Evolutionary conservation across 2,888 invertebrate species (phyloP).

Genomic region (Melolontha melolontha): DNA sequence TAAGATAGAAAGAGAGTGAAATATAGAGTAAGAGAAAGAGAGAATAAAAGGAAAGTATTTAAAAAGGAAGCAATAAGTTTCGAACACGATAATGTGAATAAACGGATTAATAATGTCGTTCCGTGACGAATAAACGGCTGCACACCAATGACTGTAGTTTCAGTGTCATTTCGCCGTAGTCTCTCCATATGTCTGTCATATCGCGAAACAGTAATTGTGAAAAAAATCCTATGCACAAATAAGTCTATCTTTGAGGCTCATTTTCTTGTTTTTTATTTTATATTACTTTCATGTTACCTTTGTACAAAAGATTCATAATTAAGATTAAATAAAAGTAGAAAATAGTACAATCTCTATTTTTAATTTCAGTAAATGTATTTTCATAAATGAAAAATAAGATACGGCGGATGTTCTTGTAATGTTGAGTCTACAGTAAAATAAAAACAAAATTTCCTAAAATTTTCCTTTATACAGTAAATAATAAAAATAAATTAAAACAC

Average conservation of each 20-base stretch:
- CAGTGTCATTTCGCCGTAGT: constrained; percentile 24
- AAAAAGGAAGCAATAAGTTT: neutral
- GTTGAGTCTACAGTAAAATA: no score
- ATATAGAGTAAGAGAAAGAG: neutral
- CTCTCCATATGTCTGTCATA: neutral
- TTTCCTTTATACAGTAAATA: no score
- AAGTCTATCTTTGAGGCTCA: neutral
- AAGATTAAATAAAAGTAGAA: no score
- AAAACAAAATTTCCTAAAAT: no score
- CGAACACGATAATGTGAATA: constrained; percentile 10
- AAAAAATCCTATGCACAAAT: constrained; percentile 27
- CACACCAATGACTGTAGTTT: constrained; percentile 24
- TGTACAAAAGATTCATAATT: no score
- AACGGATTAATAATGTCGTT: constrained; percentile 24
- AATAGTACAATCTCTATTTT: no score
- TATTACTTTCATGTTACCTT: constrained; percentile 10
- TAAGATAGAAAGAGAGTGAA: constrained; percentile 22
- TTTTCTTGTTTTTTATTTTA: constrained; percentile 6
- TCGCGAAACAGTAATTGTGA: constrained; percentile 26
- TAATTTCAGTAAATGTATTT: no score
- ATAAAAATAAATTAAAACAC: no score
- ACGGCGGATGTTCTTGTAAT: no score
- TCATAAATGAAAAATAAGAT: no score
- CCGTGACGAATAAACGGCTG: constrained; percentile 13
- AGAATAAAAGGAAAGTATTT: no score